Conservation (phyloP, 2,113 vertebrate species). For the Mobula hypostoma region DNA sequence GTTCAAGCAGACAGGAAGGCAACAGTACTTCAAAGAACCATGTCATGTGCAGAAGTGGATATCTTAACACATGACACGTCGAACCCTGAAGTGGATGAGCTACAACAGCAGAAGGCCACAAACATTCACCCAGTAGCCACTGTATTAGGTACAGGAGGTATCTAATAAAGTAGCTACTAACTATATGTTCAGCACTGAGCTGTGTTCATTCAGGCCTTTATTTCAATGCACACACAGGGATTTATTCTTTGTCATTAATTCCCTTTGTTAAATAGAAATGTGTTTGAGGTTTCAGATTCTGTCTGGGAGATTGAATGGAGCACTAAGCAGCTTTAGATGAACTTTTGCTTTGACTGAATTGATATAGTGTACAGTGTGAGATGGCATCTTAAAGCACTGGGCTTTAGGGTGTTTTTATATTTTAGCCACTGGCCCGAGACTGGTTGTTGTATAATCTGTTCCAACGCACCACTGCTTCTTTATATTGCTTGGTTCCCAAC, state of each 20-base stretch:
- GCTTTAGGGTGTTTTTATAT: neutral
- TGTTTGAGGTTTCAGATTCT: neutral
- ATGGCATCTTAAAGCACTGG: neutral
- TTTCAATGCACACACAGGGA: neutral
- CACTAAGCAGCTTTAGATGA: neutral
- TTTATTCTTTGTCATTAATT: neutral
- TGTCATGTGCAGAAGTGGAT: too few relatives aligned
- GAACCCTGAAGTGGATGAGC: too few relatives aligned
- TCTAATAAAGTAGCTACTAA: too few relatives aligned
- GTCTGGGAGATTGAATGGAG: neutral
- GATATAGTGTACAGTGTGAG: neutral
- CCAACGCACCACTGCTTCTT: neutral
- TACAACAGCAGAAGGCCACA: too few relatives aligned
- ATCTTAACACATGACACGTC: too few relatives aligned
- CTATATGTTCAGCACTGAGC: neutral
- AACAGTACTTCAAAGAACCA: too few relatives aligned
- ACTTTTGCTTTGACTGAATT: neutral
- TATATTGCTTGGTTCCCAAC: neutral
- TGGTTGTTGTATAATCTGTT: slow-evolving; percentile 24
- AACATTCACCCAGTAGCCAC: too few relatives aligned
- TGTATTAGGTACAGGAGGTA: too few relatives aligned
- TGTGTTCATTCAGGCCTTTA: neutral
- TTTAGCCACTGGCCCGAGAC: neutral
- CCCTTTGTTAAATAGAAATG: neutral
- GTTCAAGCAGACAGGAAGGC: too few relatives aligned